A percentile compares a stretch with the other conserved stretches of the same genome.
Evolutionary conservation across 2,888 invertebrate species (phyloP).

Genomic region (Ormyrus pomaceus): DNA sequence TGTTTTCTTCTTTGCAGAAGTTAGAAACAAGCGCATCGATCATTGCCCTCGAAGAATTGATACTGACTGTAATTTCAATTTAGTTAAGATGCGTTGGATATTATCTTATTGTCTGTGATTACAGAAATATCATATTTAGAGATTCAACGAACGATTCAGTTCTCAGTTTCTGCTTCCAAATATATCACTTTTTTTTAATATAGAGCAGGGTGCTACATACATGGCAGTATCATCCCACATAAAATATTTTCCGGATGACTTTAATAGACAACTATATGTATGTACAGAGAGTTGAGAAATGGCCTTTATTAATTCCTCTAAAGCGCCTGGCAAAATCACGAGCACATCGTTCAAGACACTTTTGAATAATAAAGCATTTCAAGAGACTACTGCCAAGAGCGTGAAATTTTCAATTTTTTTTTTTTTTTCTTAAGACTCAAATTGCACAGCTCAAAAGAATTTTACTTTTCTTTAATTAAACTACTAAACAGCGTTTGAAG

Average conservation of each 20-base stretch:
- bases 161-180: conserved; percentile 53
- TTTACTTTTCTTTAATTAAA: neutral
- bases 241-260: conserved; percentile 65
- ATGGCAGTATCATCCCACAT: conserved; percentile 73
- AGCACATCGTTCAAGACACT: conserved; percentile 58
- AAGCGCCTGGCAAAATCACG: conserved; percentile 53
- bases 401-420: conserved; percentile 35
- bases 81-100: conserved; percentile 51
- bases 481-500: conserved; percentile 3
- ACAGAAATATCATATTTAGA: conserved; percentile 55
- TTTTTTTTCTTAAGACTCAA: conserved; percentile 36
- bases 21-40: conserved; percentile 49
- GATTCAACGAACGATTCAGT: conserved; percentile 58
- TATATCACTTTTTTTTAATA: conserved; percentile 65
- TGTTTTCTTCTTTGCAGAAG: conserved; percentile 60
- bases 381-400: conserved; percentile 45
- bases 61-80: conserved; percentile 41
- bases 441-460: conserved; percentile 53
- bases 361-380: conserved; percentile 56
- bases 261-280: conserved; percentile 54
- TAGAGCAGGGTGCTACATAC: conserved; percentile 69
- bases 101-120: conserved; percentile 57
- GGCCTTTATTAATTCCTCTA: conserved; percentile 60
- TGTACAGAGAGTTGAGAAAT: conserved; percentile 64
- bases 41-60: conserved; percentile 46